Evolutionary conservation across 2,888 invertebrate species (phyloP).

Genomic region (Acanthopleura granulata): DNA sequence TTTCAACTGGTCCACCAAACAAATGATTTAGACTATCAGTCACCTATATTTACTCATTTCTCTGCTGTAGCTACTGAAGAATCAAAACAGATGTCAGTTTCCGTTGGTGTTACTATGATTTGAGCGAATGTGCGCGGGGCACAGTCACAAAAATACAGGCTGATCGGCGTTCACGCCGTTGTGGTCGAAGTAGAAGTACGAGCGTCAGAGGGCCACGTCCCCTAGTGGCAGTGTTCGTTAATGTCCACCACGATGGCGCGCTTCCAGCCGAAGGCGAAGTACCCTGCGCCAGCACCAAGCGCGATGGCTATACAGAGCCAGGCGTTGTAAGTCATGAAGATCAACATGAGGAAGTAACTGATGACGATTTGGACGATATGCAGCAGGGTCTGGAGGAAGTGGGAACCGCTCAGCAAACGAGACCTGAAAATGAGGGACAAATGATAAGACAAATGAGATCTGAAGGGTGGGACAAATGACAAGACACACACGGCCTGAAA

Average conservation of each 20-base stretch:
- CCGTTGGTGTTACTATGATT: too few species aligned
- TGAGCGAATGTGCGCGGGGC: too few species aligned
- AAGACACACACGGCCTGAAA: too few species aligned
- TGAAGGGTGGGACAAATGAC: too few species aligned
- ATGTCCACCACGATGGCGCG: slow-evolving; percentile 90
- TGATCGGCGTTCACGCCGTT: too few species aligned
- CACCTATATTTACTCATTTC: too few species aligned
- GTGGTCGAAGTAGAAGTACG: background rate
- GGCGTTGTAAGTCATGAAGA: slow-evolving; percentile 97
- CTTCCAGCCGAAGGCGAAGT: slow-evolving; percentile 96
- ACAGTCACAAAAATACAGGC: too few species aligned
- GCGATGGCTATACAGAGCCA: slow-evolving; percentile 93
- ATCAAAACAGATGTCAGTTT: too few species aligned
- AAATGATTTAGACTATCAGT: too few species aligned
- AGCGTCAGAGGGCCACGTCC: slow-evolving; percentile 11
- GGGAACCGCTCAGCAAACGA: slow-evolving; percentile 80
- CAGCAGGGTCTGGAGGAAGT: slow-evolving; percentile 87
- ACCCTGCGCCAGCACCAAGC: slow-evolving; percentile 89
- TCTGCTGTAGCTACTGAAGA: too few species aligned
- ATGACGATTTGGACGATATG: slow-evolving; percentile 91
- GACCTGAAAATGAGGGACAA: slow-evolving; percentile 77
- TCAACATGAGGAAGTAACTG: slow-evolving; percentile 94
- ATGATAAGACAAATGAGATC: too few species aligned
- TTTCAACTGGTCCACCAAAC: too few species aligned
- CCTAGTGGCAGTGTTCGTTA: slow-evolving; percentile 93